phyloP scores from a whole-genome alignment of 2,113 vertebrate genomes.

The Sorex fumeus region DNA sequence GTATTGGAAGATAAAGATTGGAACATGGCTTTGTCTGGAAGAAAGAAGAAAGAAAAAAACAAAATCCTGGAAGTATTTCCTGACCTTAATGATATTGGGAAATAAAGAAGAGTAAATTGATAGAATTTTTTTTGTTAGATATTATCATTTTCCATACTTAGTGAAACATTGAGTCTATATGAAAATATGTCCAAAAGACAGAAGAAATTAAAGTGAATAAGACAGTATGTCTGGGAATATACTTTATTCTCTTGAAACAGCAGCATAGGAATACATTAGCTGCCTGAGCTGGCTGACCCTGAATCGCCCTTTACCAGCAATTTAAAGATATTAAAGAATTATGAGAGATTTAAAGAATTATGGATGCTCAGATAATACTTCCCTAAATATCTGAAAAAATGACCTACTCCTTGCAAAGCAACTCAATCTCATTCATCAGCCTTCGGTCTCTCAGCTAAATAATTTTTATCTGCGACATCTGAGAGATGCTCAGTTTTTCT shows the following conservation, averaged over 20 bases:
- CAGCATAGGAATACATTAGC: not conserved
- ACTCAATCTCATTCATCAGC: not conserved
- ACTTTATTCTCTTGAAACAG: not conserved
- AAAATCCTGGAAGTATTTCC: not conserved
- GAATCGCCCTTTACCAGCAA: no score
- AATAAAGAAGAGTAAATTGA: not conserved
- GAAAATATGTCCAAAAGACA: slow-evolving; percentile 13
- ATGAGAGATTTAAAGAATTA: not conserved
- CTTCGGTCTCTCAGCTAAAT: not conserved
- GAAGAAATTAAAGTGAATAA: not conserved
- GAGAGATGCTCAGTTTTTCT: slow-evolving; percentile 29
- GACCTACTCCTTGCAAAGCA: not conserved
- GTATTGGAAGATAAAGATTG: slow-evolving; percentile 53
- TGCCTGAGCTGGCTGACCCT: not conserved
- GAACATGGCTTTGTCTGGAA: not conserved
- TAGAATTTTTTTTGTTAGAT: not conserved
- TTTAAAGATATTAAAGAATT: not conserved
- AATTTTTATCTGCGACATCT: not conserved
- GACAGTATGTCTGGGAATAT: not conserved
- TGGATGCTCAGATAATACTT: not conserved
- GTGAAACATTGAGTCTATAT: not conserved
- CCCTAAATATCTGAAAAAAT: not conserved
- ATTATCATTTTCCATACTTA: not conserved
- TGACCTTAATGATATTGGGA: not conserved
- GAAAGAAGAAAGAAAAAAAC: slow-evolving; percentile 3